Percentiles rank a stretch among this genome's conserved stretches.
Conservation (phyloP, 2,113 vertebrate genomes). For the Romanogobio albipinnatus region DNA sequence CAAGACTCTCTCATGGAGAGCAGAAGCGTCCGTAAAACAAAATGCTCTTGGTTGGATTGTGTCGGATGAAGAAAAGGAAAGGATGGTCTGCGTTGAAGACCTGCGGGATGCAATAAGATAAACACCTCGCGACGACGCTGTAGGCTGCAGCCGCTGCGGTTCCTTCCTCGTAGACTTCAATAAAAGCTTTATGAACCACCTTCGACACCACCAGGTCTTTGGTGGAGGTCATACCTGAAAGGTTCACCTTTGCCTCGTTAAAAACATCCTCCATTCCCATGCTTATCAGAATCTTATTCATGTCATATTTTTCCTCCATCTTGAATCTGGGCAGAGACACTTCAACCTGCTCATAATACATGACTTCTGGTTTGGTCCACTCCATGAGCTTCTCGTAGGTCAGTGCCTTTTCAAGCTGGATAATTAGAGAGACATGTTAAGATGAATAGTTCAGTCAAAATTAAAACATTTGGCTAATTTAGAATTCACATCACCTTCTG, state of each 20-base stretch:
- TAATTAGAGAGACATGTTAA: not conserved
- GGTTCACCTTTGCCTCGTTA: conserved; percentile 63
- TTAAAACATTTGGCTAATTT: not conserved
- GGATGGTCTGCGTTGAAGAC: conserved; percentile 86
- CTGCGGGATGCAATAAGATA: too few species aligned
- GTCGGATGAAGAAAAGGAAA: conserved; percentile 87
- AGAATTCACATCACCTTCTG: conserved; percentile 78
- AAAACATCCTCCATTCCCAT: conserved; percentile 81
- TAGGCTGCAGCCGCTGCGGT: conserved; percentile 84
- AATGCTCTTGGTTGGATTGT: conserved; percentile 78
- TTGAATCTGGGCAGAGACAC: conserved; percentile 76
- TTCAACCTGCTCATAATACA: conserved; percentile 67
- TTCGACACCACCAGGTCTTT: conserved; percentile 80
- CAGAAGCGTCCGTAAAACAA: conserved; percentile 84
- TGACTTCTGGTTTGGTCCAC: conserved; percentile 71
- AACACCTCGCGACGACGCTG: too few species aligned
- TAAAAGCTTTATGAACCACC: conserved; percentile 86
- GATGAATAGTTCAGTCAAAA: not conserved
- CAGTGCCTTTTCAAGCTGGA: conserved; percentile 76
- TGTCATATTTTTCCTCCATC: conserved; percentile 74
- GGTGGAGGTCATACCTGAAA: conserved; percentile 80
- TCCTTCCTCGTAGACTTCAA: conserved; percentile 91
- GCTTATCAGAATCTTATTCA: conserved; percentile 66
- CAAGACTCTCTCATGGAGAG: conserved; percentile 67
- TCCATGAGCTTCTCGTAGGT: conserved; percentile 72